Evolutionary conservation across 2,888 invertebrate species (phyloP), one percentile per base, ranked within the genome.

Genomic region (Eristalis arbustorum): DNA sequence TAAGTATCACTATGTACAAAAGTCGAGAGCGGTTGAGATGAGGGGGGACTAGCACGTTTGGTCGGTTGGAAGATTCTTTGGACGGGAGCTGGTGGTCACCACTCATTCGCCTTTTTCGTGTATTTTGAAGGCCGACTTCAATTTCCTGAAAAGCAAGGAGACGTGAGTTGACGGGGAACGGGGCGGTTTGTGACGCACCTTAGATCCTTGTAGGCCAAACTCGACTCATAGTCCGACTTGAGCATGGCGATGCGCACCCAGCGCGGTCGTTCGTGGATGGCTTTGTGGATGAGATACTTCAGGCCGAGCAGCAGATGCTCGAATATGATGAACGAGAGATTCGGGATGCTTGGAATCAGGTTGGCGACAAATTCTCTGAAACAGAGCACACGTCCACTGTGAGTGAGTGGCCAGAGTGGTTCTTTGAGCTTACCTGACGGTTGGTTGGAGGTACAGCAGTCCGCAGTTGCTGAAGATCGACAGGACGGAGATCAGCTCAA

Each of bases 401-500:
- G 5, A 31, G 31, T 4, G 34, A 74, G 13, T 34, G 34, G n/a
- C n/a, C 11, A 57, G 37, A 37, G 14, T 4, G n/a, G 3, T 42
- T 13, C 56, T 3, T 22, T 22, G 13, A 13, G 83, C 89, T 89
- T 78, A 92, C 90, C 94, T 93, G 62, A 96, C 94, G 89, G 95
- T 94, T 6, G 96, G 95, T 84, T 95, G 95, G 85, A 96, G 93
- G 89, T 95, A 96, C 57, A 96, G 93, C 66, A 96, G 92, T 0
- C 96, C 96, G 90, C 96, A 96, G 92, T 96, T 96, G 74, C 96
- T 96, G 90, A 96, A 94, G 88, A 96, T 95, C 0, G 95, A 95
- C 89, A 96, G 95, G 81, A 96, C 93, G 40, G 95, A 93, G 22
- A 93, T 89, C 57, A 92, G 84, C 88, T 93, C 93, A 68, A 92